Percentiles rank a stretch among this genome's conserved stretches.
Conservation (phyloP, 2,113 vertebrate species). For the Brienomyrus longianalis region DNA sequence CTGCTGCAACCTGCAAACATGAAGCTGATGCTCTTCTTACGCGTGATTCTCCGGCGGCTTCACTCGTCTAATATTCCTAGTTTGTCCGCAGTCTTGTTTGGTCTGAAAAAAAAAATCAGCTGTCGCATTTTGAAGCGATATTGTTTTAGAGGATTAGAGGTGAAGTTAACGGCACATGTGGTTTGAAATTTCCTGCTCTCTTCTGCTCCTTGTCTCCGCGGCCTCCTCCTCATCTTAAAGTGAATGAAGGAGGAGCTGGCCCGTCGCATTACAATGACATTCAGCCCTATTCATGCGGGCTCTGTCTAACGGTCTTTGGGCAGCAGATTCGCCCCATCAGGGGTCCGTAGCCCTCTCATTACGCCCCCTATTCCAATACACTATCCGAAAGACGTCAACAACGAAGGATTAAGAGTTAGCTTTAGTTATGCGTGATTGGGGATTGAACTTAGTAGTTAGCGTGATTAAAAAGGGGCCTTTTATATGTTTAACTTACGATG, state of each 20-base stretch:
- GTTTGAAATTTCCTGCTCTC: not conserved
- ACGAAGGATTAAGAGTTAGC: conserved; percentile 18
- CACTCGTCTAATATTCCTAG: not conserved
- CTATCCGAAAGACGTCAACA: conserved; percentile 50
- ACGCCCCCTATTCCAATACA: conserved; percentile 38
- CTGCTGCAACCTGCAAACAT: not conserved
- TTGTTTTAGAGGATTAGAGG: not conserved
- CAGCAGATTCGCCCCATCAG: conserved; percentile 53
- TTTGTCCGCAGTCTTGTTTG: not conserved
- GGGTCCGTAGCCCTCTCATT: conserved; percentile 46
- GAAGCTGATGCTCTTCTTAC: not conserved
- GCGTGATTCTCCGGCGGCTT: conserved; percentile 4
- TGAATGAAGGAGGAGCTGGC: conserved; percentile 52
- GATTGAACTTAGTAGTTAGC: not conserved
- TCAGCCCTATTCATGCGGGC: conserved; percentile 58
- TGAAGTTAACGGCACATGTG: not conserved
- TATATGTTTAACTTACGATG: conserved; percentile 2
- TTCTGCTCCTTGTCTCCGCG: conserved; percentile 23
- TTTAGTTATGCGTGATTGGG: conserved; percentile 36
- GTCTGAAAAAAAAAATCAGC: not conserved
- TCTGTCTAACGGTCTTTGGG: conserved; percentile 57
- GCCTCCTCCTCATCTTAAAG: conserved; percentile 46
- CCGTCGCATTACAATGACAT: conserved; percentile 64
- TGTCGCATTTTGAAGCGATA: not conserved
- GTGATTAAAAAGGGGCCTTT: not conserved